Percentiles rank a stretch among this genome's conserved stretches.
These are phyloP conservation scores for Nesogale talazaci DNA, from an alignment of 2,113 vertebrate species.

Conservation along the genomic window DNA sequence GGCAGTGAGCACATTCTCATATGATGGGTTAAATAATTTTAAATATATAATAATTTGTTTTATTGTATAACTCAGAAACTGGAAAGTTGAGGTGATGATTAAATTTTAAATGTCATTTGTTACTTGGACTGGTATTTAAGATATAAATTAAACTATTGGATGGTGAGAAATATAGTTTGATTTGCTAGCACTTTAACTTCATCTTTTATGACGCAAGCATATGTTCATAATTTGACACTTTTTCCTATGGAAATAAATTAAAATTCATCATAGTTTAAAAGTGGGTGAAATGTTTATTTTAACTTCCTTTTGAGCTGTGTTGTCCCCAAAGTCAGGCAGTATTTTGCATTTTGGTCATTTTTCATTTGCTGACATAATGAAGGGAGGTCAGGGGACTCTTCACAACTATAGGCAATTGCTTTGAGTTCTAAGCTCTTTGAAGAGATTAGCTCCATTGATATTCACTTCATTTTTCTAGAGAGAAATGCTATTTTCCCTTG, in stretches of 20 bases:
- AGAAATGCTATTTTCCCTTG: slow-evolving; percentile 80
- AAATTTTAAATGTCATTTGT: background rate
- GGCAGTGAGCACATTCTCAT: slow-evolving; percentile 14
- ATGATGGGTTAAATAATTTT: too few species aligned
- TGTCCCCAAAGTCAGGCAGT: slow-evolving; percentile 40
- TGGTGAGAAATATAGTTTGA: background rate
- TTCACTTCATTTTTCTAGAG: slow-evolving; percentile 82
- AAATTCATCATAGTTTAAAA: slow-evolving; percentile 75
- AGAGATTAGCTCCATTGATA: slow-evolving; percentile 87
- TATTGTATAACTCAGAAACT: slow-evolving; percentile 10
- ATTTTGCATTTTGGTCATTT: slow-evolving; percentile 79
- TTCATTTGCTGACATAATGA: slow-evolving; percentile 83
- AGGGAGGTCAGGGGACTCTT: slow-evolving; percentile 75
- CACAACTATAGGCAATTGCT: slow-evolving; percentile 81
- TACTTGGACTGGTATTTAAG: background rate
- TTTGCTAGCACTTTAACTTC: background rate
- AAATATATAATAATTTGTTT: background rate
- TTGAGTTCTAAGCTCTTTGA: slow-evolving; percentile 83
- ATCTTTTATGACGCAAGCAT: slow-evolving; percentile 44
- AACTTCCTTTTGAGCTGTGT: slow-evolving; percentile 65
- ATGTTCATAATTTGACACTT: slow-evolving; percentile 47
- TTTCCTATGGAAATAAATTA: slow-evolving; percentile 52
- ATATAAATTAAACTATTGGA: slow-evolving; percentile 13
- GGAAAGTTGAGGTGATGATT: background rate
- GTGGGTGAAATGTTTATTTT: slow-evolving; percentile 64